These are phyloP conservation scores for Odontophorus gujanensis DNA, from an alignment of 2,113 vertebrate species.

Conservation along the genomic window DNA sequence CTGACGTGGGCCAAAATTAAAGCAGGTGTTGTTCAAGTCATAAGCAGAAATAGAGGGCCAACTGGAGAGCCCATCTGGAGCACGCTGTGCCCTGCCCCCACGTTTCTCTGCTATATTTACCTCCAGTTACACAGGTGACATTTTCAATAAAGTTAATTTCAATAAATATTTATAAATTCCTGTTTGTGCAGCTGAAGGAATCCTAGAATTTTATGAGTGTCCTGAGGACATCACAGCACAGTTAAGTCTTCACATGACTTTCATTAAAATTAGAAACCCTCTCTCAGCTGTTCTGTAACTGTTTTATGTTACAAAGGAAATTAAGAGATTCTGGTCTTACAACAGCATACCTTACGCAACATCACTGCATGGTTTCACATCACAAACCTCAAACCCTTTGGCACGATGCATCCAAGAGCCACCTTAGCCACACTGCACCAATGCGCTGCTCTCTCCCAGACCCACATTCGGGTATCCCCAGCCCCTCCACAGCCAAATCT, in stretches of 20 bases:
- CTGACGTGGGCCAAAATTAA: neutral
- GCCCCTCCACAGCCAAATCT: neutral
- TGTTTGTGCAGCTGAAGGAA: conserved; percentile 35
- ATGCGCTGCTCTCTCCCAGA: neutral
- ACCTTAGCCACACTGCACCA: neutral
- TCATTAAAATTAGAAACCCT: conserved; percentile 49
- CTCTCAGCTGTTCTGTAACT: conserved; percentile 18
- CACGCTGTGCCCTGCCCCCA: neutral
- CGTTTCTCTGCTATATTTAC: neutral
- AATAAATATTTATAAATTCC: conserved; percentile 49
- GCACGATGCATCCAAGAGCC: neutral
- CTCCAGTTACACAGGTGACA: neutral
- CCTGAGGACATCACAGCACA: neutral
- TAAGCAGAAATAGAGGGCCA: neutral
- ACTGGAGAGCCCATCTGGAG: neutral
- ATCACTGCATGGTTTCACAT: neutral
- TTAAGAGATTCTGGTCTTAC: neutral
- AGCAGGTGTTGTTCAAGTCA: neutral
- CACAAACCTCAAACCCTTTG: neutral
- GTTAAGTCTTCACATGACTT: conserved; percentile 11
- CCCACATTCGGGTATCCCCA: neutral
- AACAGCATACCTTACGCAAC: neutral
- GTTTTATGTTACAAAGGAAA: conserved; percentile 33
- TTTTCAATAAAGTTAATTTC: conserved; percentile 32
- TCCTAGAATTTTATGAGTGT: conserved; percentile 31